Evolutionary conservation across 2,888 invertebrate species (phyloP).

Genomic region (Habroteleia sp.): DNA sequence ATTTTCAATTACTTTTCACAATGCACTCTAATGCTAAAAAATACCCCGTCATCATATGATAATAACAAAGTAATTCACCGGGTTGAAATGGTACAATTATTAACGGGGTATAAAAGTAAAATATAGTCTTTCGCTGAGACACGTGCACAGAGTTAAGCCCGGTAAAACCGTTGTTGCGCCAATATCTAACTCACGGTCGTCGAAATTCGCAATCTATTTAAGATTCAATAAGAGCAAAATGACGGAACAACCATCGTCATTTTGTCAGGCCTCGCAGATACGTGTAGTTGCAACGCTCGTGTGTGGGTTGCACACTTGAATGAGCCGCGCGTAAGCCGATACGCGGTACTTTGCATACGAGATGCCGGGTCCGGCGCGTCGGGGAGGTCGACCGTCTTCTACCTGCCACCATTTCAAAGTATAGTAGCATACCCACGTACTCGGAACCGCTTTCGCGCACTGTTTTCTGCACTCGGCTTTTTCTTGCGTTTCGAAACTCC

Average conservation of each 20-base stretch:
- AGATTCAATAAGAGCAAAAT: slow-evolving; percentile 57
- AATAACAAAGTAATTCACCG: too few species aligned
- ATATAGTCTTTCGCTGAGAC: slow-evolving; percentile 1
- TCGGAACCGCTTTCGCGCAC: slow-evolving; percentile 24
- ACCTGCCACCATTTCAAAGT: slow-evolving; percentile 74
- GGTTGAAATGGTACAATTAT: too few species aligned
- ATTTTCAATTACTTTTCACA: too few species aligned
- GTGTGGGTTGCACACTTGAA: slow-evolving; percentile 58
- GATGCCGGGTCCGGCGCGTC: slow-evolving; percentile 70
- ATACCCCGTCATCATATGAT: too few species aligned
- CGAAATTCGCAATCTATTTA: slow-evolving; percentile 34
- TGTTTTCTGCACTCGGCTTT: slow-evolving; percentile 47
- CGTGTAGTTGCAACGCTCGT: slow-evolving; percentile 7
- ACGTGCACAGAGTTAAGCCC: slow-evolving; percentile 23
- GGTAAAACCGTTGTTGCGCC: too few species aligned
- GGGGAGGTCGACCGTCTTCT: slow-evolving; percentile 77
- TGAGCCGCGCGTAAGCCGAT: slow-evolving; percentile 67
- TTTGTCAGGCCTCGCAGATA: slow-evolving; percentile 36
- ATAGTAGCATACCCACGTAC: slow-evolving; percentile 40
- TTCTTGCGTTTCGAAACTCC: slow-evolving; percentile 45
- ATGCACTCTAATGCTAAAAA: too few species aligned
- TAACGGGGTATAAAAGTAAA: too few species aligned
- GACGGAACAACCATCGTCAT: slow-evolving; percentile 51
- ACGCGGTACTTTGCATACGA: slow-evolving; percentile 73
- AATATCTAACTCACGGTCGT: slow-evolving; percentile 16